Conservation (phyloP, 2,888 invertebrate species). For the Diabrotica balteata region DNA sequence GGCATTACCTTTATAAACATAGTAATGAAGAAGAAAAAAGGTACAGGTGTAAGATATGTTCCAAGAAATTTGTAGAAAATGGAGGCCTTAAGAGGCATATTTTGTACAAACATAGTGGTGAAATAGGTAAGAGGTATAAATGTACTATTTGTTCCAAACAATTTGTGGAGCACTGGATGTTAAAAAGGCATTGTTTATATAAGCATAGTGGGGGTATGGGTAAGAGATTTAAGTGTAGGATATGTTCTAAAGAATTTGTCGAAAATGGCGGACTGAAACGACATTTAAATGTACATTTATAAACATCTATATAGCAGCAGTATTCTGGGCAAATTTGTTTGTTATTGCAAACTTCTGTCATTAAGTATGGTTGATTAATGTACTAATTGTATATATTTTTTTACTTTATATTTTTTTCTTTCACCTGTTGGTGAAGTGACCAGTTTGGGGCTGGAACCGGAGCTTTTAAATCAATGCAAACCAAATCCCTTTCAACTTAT, state of each 20-base stretch:
- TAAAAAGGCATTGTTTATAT: slow-evolving; percentile 15
- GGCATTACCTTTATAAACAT: slow-evolving; percentile 10
- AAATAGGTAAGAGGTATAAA: slow-evolving; percentile 9
- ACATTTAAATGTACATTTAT: slow-evolving; percentile 12
- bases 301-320: neutral
- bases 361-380: too few relatives aligned
- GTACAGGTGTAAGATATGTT: slow-evolving; percentile 10
- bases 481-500: too few relatives aligned
- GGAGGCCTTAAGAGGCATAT: slow-evolving; percentile 10
- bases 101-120: slow-evolving; percentile 11
- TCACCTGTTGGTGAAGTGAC: too few relatives aligned
- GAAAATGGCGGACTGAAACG: slow-evolving; percentile 7
- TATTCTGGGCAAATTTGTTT: too few relatives aligned
- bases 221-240: slow-evolving; percentile 10
- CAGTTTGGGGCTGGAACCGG: too few relatives aligned
- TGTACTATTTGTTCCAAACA: slow-evolving; percentile 12
- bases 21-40: slow-evolving; percentile 12
- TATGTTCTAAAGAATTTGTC: slow-evolving; percentile 13
- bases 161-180: slow-evolving; percentile 10
- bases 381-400: too few relatives aligned
- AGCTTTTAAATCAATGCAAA: too few relatives aligned
- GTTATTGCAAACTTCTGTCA: too few relatives aligned
- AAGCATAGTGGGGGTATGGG: slow-evolving; percentile 13
- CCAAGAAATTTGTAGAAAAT: slow-evolving; percentile 12
- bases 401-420: too few relatives aligned